Evolutionary conservation across 2,113 vertebrate genomes (phyloP), one percentile per base, ranked within the genome.

Genomic region (Martes martes): DNA sequence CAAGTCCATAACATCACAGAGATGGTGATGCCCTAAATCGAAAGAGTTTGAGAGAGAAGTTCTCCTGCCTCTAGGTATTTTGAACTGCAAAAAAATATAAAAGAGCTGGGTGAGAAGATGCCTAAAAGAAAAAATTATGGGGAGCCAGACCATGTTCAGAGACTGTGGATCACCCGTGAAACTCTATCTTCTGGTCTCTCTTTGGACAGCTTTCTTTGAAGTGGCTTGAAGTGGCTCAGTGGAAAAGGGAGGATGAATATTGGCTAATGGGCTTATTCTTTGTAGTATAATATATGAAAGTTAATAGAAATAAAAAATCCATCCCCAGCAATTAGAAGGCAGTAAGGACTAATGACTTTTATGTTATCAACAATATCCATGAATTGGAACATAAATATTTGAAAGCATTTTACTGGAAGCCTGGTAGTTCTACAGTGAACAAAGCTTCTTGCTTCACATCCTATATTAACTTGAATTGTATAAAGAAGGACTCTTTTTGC

Each of bases 361-460:
- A 39, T 81, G 33, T 94, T 92, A 74, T 69, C 87, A 78, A 19
- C 11, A 79, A 21, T n/a, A 87, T 61, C 45, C 28, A 39, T 83
- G 52, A 61, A 92, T 33, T 83, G 4, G 28, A 71, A 86, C 69
- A 61, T 94, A 91, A 95, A 94, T 81, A 83, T 91, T 82, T 81
- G 55, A 87, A 96, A 91, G 55, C 71, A 84, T 87, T 69, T 90
- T 65, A 71, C 31, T 81, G 63, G 31, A 81, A 71, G 4, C 23
- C 28, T 94, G 42, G 11, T 45, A 82, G 24, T 82, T 76, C 50
- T 88, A 92, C 8, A 95, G 42, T 94, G 74, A 90, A 73, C 36
- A 84, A 33, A 95, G 10, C 42, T 91, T 71, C 36, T 93, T 96
- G 82, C 52, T 94, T 89, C 71, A 42, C 5, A 21, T 94, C 14